Percentiles rank a stretch among this genome's conserved stretches.
Evolutionary conservation across 2,888 invertebrate genomes (phyloP).

Genomic region (Agriotes lineatus): DNA sequence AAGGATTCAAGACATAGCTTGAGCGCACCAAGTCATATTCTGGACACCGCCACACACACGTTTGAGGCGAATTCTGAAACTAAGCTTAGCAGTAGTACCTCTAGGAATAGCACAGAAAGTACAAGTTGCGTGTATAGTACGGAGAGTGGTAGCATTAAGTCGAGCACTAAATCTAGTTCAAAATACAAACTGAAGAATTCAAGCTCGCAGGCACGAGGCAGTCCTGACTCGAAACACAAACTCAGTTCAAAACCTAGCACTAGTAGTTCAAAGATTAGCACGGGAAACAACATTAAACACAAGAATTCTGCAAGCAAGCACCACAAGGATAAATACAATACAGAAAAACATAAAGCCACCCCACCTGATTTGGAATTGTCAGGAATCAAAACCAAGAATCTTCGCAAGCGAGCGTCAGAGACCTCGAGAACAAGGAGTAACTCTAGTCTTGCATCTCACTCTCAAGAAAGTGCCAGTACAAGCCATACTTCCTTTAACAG

Average conservation of each 20-base stretch:
- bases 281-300: slow-evolving; percentile 29
- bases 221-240: slow-evolving; percentile 7
- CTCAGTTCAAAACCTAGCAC: slow-evolving; percentile 28
- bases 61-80: slow-evolving; percentile 1
- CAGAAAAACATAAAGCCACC: slow-evolving; percentile 11
- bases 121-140: neutral
- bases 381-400: neutral
- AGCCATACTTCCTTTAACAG: slow-evolving; percentile 12
- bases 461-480: slow-evolving; percentile 10
- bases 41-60: neutral
- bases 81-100: neutral
- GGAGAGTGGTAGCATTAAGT: slow-evolving; percentile 14
- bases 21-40: slow-evolving; percentile 2
- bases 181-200: slow-evolving; percentile 27
- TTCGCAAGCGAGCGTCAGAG: slow-evolving; percentile 34
- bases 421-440: slow-evolving; percentile 26
- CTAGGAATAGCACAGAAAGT: slow-evolving; percentile 6
- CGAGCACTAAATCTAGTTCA: slow-evolving; percentile 15
- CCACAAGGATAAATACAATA: slow-evolving; percentile 22
- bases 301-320: slow-evolving; percentile 30
- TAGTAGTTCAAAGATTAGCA: slow-evolving; percentile 23
- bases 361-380: neutral
- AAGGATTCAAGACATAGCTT: neutral
- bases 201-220: slow-evolving; percentile 6
- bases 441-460: neutral